phyloP scores from a whole-genome alignment of 2,797 vertebrate species.

The Xiphorhynchus erythropygius region DNA sequence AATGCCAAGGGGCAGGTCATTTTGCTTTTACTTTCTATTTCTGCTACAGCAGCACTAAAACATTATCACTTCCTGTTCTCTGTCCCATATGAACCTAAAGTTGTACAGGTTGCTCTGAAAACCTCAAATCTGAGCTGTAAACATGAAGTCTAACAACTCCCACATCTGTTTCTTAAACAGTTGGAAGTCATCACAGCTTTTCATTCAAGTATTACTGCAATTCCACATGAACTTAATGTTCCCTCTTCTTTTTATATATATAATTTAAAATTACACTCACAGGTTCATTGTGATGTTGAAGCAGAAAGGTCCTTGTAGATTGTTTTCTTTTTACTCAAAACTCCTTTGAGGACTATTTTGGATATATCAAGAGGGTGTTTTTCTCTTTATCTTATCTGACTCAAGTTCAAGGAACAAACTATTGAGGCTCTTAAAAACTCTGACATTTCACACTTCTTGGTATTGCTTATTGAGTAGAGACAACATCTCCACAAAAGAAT shows the following conservation, averaged over 20 bases:
- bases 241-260: not conserved
- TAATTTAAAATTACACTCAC: not conserved
- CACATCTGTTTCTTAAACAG: not conserved
- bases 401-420: not conserved
- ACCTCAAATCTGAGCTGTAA: not conserved
- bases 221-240: not conserved
- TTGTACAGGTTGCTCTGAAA: not conserved
- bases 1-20: not conserved
- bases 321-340: not conserved
- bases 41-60: not conserved
- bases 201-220: not conserved
- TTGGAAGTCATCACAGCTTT: not conserved
- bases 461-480: rapidly evolving
- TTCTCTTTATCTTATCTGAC: not conserved
- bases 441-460: not conserved
- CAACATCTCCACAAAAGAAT: not conserved
- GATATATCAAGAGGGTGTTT: not conserved
- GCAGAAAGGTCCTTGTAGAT: not conserved
- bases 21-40: conserved; percentile 53
- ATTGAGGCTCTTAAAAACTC: not conserved
- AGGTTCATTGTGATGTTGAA: not conserved
- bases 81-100: not conserved
- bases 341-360: not conserved
- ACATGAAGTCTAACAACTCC: not conserved
- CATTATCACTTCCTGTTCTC: not conserved